Evolutionary conservation across 2,888 invertebrate species (phyloP), one percentile per base, ranked within the genome.

Genomic region (Lissonota sp.): DNA sequence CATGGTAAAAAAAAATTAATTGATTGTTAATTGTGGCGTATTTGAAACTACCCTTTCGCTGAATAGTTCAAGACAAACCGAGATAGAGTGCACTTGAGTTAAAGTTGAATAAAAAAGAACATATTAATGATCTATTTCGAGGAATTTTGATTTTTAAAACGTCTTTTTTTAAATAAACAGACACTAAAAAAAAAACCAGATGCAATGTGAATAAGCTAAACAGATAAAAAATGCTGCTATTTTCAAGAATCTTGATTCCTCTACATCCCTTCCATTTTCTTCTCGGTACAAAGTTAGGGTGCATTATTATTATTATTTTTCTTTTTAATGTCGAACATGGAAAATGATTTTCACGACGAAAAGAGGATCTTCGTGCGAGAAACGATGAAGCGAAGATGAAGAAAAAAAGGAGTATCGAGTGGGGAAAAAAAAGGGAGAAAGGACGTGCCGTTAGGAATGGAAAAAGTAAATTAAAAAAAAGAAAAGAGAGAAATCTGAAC

Each of bases 401-500:
- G 10, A 37, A 67, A 26, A 67, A 67, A 53, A 8, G 44, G 4
- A 44, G 44, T 8, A 44, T 8, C 10, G 10, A 37, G 46, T 6
- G 26, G 46, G 57, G 46, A 37, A 70, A 37, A 42, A 58, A 70
- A 70, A 57, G 12, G 44, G 70, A 16, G 49, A 14, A 44, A 57
- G n/a, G 40, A n/a, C 40, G 40, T 12, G 44, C 40, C 8, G 40
- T 53, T 12, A 53, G 26, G 67, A 57, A 37, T 26, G 26, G 26
- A 53, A 26, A 51, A 16, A 42, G 14, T 37, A 66, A n/a, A 73
- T 40, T 39, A 40, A 10, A 49, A 7, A 42, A 55, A 55, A 42
- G 8, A 14, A 46, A 14, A 16, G 12, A 60, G 57, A 26, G 46
- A 58, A 3, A 26, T 76, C 79, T 75, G 84, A 83, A 84, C 78